Percentiles rank a stretch among this genome's conserved stretches.
phyloP scores from a whole-genome alignment of 2,113 vertebrate species.

The Heterotilapia buettikoferi region DNA sequence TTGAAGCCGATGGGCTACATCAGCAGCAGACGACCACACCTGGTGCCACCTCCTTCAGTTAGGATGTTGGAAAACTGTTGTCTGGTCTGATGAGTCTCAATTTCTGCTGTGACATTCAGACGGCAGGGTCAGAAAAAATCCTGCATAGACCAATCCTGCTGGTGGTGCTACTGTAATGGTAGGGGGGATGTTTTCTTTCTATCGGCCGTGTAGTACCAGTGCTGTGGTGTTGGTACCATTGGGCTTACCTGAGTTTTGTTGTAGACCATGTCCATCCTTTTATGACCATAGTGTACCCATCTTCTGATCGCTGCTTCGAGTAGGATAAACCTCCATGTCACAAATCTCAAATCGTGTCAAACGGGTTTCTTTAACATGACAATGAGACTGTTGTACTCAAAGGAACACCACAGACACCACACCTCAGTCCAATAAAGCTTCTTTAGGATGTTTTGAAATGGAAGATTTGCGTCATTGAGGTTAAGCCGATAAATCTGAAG shows the following conservation, averaged over 20 bases:
- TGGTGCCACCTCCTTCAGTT: neutral
- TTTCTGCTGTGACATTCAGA: neutral
- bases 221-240: accelerated
- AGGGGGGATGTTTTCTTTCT: neutral
- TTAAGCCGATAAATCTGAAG: neutral
- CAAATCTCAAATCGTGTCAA: neutral
- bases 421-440: neutral
- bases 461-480: neutral
- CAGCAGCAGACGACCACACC: neutral
- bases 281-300: neutral
- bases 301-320: accelerated
- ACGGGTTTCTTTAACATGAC: neutral
- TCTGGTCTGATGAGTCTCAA: neutral
- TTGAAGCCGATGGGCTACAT: accelerated
- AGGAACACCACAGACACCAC: neutral
- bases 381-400: neutral
- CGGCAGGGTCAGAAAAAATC: neutral
- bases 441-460: neutral
- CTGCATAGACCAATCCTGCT: neutral
- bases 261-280: neutral
- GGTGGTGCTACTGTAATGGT: neutral
- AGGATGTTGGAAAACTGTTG: neutral
- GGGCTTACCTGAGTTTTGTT: neutral
- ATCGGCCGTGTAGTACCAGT: accelerated
- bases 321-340: neutral